A percentile compares a stretch with the other conserved stretches of the same genome.
Evolutionary conservation across 1,140 invertebrate species (phyloP).

Genomic region (Drosophila ercepeae): DNA sequence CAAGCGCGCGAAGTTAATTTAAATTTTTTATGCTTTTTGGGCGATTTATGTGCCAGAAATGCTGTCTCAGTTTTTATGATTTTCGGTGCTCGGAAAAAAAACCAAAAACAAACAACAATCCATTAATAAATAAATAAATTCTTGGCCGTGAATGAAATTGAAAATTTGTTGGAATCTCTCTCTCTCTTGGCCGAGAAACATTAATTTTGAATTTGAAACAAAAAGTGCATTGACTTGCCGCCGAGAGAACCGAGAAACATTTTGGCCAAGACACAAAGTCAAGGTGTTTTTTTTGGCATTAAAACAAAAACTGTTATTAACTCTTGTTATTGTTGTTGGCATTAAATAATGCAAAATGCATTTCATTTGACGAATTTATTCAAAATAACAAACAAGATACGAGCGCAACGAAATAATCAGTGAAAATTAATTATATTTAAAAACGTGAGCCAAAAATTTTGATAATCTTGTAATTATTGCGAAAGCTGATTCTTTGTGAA

Average conservation of each 20-base stretch:
- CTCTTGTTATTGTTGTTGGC: constrained; percentile 24
- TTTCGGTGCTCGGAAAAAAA: constrained; percentile 36
- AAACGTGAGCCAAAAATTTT: constrained; percentile 11
- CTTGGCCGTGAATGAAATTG: constrained; percentile 58
- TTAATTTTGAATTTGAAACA: constrained; percentile 21
- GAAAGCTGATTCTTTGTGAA: constrained; percentile 7
- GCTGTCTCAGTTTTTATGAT: constrained; percentile 53
- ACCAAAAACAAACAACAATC: constrained; percentile 24
- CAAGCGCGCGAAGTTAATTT: constrained; percentile 43
- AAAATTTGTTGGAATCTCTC: constrained; percentile 29
- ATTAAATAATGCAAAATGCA: constrained; percentile 22
- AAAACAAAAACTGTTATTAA: constrained; percentile 18
- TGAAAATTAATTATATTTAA: constrained; percentile 9
- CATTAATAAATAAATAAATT: constrained; percentile 41
- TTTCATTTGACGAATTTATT: constrained; percentile 46
- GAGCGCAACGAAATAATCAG: constrained; percentile 21
- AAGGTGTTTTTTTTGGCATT: constrained; percentile 40
- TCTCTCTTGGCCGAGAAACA: constrained; percentile 5
- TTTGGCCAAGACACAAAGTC: constrained; percentile 54
- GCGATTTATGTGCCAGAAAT: constrained; percentile 42
- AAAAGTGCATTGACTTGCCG: constrained; percentile 67
- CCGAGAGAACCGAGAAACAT: neutral
- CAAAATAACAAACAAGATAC: constrained; percentile 1
- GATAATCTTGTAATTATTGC: no score
- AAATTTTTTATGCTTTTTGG: constrained; percentile 51